Conservation (phyloP, 1,140 invertebrate genomes). For the Diorhabda sublineata region DNA sequence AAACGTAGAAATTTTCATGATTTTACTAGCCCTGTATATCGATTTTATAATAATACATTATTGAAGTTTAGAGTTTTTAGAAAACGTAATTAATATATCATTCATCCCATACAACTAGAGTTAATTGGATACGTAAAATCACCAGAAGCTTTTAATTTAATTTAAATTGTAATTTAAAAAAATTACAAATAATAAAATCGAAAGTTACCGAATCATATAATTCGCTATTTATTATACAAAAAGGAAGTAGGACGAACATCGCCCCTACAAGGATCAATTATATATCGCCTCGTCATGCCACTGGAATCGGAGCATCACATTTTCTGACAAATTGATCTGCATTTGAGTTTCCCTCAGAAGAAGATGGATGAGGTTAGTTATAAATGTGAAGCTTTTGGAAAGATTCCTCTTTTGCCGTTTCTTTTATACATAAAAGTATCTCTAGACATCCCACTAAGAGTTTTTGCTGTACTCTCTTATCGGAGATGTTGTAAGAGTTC, state of each 20-base stretch:
- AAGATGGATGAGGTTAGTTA: slow-evolving; percentile 53
- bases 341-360: slow-evolving; percentile 46
- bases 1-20: too few species aligned
- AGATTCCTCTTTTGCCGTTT: slow-evolving; percentile 40
- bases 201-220: too few species aligned
- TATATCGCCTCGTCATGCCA: not conserved
- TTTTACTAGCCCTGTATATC: too few species aligned
- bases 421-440: slow-evolving; percentile 47
- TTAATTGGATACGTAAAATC: too few species aligned
- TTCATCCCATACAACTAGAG: too few species aligned
- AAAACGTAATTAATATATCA: too few species aligned
- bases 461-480: slow-evolving; percentile 46
- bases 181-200: too few species aligned
- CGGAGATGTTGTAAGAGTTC: slow-evolving; percentile 44
- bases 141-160: too few species aligned
- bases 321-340: slow-evolving; percentile 52
- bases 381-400: slow-evolving; percentile 50
- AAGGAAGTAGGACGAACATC: not conserved
- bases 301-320: slow-evolving; percentile 44
- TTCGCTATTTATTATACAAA: too few species aligned
- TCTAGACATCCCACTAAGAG: slow-evolving; percentile 38
- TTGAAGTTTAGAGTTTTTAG: too few species aligned
- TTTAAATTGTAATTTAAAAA: too few species aligned
- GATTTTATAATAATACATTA: too few species aligned
- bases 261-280: not conserved